A percentile compares a stretch with the other conserved stretches of the same genome.
These are phyloP conservation scores for Acomys russatus DNA, from an alignment of 2,797 vertebrate species.

Conservation along the genomic window DNA sequence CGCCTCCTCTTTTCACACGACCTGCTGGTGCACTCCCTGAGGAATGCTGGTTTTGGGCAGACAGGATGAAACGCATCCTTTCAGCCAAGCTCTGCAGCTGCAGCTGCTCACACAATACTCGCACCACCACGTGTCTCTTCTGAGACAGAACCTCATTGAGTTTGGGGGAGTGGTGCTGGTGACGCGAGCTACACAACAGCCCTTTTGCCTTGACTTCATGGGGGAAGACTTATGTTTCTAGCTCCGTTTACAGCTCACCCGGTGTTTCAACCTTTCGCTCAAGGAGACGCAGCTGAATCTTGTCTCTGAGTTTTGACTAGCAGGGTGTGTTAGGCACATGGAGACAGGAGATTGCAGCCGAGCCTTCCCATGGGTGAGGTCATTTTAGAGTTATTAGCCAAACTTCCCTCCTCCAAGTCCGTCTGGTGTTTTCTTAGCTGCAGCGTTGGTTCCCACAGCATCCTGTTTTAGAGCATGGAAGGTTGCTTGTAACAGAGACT, in stretches of 20 bases:
- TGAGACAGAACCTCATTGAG: conserved; percentile 42
- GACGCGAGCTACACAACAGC: fast-evolving
- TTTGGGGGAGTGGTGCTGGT: not conserved
- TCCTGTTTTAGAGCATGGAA: conserved; percentile 46
- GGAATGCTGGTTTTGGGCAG: conserved; percentile 24
- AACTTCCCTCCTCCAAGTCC: conserved; percentile 30
- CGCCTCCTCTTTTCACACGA: conserved; percentile 36
- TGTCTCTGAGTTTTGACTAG: not conserved
- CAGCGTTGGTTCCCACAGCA: conserved; percentile 62
- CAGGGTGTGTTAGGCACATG: conserved; percentile 42
- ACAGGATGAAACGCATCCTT: conserved; percentile 2
- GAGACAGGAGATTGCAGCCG: not conserved
- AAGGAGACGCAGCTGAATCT: conserved; percentile 11
- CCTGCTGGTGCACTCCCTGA: not conserved
- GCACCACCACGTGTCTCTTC: not conserved
- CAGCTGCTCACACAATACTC: conserved; percentile 58
- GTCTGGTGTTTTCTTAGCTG: conserved; percentile 64
- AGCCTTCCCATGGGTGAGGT: conserved; percentile 65
- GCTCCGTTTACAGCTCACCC: fast-evolving
- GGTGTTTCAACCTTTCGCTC: not conserved
- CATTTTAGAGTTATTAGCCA: conserved; percentile 58
- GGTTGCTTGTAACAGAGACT: conserved; percentile 39
- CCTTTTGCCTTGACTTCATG: not conserved
- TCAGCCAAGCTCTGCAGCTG: conserved; percentile 64
- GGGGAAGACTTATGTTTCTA: not conserved